These are phyloP conservation scores for Drosophila anomalata DNA, from an alignment of 2,888 invertebrate genomes.

Conservation along the genomic window DNA sequence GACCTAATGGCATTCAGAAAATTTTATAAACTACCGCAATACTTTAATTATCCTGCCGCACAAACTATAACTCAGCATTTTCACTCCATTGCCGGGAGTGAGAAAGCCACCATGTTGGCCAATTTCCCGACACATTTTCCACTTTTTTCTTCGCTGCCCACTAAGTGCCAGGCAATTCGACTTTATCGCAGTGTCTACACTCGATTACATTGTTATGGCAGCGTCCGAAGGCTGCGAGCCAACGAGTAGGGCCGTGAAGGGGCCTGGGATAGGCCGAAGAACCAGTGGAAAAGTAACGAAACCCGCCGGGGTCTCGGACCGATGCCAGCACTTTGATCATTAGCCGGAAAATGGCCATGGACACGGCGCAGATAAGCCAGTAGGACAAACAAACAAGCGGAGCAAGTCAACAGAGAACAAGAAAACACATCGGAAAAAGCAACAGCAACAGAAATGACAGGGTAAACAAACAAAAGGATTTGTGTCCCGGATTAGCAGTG, in stretches of 20 bases:
- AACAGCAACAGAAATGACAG: conserved; percentile 7
- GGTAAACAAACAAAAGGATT: conserved; percentile 61
- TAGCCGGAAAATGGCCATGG: conserved; percentile 64
- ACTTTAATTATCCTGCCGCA: conserved; percentile 46
- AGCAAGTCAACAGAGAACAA: conserved; percentile 16
- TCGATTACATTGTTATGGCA: conserved; percentile 71
- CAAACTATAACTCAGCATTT: conserved; percentile 68
- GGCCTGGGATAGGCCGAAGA: background rate
- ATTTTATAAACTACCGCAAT: conserved; percentile 26
- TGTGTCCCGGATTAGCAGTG: conserved; percentile 54
- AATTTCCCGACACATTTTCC: conserved; percentile 57
- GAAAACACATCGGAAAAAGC: conserved; percentile 2
- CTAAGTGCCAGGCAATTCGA: conserved; percentile 63
- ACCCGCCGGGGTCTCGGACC: conserved; percentile 22
- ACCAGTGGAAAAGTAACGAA: conserved; percentile 27
- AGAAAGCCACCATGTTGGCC: conserved; percentile 48
- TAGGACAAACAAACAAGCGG: conserved; percentile 21
- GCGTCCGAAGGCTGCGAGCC: conserved; percentile 24
- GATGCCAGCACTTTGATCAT: conserved; percentile 66
- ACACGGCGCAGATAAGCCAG: conserved; percentile 54
- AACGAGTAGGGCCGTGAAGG: background rate
- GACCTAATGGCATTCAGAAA: conserved; percentile 26
- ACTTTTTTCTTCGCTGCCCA: conserved; percentile 19
- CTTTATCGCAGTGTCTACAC: conserved; percentile 69
- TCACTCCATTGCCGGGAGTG: conserved; percentile 36